Evolutionary conservation across 2,797 vertebrate species (phyloP), one percentile per base, ranked within the genome.

Genomic region (Pseudomugil gertrudae): DNA sequence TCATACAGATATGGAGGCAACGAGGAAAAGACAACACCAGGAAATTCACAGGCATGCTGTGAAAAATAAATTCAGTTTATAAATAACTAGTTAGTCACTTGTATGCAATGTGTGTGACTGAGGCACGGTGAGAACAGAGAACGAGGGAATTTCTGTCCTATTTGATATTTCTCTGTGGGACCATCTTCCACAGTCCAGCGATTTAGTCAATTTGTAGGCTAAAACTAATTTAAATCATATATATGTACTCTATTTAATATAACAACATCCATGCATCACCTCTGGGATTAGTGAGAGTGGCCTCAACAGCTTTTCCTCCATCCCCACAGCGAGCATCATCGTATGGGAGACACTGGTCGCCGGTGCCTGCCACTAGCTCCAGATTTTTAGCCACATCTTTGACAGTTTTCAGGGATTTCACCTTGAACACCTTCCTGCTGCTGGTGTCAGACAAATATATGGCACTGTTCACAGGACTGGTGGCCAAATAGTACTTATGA

Each of bases 401-500:
- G 58, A 96, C 95, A 10, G 93, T 88, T 0, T 86, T 92, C 23
- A 96, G 94, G 17, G 96, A 97, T 82, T 96, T 98, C 78, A 99
- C 93, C 86, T 93, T 98, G 83, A 97, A 99, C 76, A 99, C 96
- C 51, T 97, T 95, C 71, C 96, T 93, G 91, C 95, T 99, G 92
- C 95, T 97, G 87, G 97, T 99, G 89, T 99, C 98, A 0, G 98
- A 99, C 24, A 99, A 95, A 90, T 96, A 98, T 79, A 99, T 93
- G 0, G 95, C 93, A 29, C 96, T 95, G 0, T 92, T 95, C 87
- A 96, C 95, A 0, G 98, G 96, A 89, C 97, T 96, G 64, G 95
- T 95, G 55, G 96, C 93, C 94, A 99, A 90, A 92, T 98, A 99
- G 93, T 99, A 99, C 77, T 98, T 99, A 77, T 98, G 98, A 17